Percentiles rank a stretch among this genome's conserved stretches.
phyloP scores from a whole-genome alignment of 2,888 invertebrate species.

The Xestoiulus laeticollis region DNA sequence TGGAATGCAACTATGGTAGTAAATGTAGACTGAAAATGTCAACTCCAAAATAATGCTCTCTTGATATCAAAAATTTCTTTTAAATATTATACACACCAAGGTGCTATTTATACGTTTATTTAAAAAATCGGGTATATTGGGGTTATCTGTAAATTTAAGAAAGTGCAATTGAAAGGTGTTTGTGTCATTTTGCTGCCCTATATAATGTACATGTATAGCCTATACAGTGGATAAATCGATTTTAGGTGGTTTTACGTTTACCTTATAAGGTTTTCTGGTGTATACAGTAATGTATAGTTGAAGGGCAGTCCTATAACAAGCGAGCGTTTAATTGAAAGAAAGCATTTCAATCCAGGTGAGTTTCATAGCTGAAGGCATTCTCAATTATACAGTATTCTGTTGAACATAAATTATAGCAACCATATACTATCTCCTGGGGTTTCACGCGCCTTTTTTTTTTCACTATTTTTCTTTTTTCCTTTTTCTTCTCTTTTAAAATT shows the following conservation, averaged over 20 bases:
- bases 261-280: not conserved
- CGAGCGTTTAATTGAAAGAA: not conserved
- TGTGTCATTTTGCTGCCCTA: too few relatives aligned
- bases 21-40: too few relatives aligned
- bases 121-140: too few relatives aligned
- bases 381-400: constrained; percentile 3
- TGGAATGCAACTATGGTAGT: too few relatives aligned
- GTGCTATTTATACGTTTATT: too few relatives aligned
- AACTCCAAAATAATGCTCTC: too few relatives aligned
- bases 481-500: not conserved
- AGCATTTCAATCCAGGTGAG: constrained; percentile 23
- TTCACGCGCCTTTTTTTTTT: not conserved
- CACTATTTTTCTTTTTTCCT: not conserved
- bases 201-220: too few relatives aligned
- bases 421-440: not conserved
- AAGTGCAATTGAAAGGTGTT: too few relatives aligned
- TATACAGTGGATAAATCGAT: not conserved
- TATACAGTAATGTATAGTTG: not conserved
- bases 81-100: too few relatives aligned
- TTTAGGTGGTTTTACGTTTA: not conserved
- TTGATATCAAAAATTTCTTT: too few relatives aligned
- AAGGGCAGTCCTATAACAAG: not conserved
- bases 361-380: not conserved
- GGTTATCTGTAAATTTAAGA: too few relatives aligned
- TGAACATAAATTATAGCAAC: constrained; percentile 15